Evolutionary conservation across 2,888 invertebrate genomes (phyloP).

Genomic region (Blera fallax): DNA sequence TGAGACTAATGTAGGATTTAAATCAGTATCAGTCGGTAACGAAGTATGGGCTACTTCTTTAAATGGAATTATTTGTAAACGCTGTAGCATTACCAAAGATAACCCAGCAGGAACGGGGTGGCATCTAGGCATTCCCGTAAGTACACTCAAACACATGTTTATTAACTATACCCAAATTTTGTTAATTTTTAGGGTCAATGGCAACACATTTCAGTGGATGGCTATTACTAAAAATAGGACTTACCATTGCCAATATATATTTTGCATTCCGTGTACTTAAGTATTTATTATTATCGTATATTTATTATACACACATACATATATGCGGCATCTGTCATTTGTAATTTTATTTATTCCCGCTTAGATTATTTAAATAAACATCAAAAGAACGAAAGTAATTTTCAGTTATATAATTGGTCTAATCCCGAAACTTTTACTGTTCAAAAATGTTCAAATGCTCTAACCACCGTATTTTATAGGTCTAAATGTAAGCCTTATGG

Average conservation of each 20-base stretch:
- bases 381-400: too few species aligned
- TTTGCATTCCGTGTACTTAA: constrained; percentile 1
- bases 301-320: too few species aligned
- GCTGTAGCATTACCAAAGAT: constrained; percentile 88
- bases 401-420: too few species aligned
- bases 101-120: constrained; percentile 91
- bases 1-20: constrained; percentile 84
- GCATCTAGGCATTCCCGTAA: constrained; percentile 86
- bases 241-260: neutral
- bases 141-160: constrained; percentile 10
- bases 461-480: too few species aligned
- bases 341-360: neutral
- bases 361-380: neutral
- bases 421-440: too few species aligned
- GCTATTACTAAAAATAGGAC: constrained; percentile 59
- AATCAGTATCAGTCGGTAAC: constrained; percentile 87
- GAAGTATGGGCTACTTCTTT: constrained; percentile 91
- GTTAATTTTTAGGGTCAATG: constrained; percentile 83
- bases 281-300: neutral
- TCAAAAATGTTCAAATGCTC: too few species aligned
- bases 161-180: constrained; percentile 16
- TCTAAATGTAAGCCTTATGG: too few species aligned
- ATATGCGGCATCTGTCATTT: neutral
- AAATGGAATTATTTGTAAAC: constrained; percentile 87
- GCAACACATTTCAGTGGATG: constrained; percentile 81